phyloP scores from a whole-genome alignment of 2,797 vertebrate genomes.

The Rhinichthys osculus region DNA sequence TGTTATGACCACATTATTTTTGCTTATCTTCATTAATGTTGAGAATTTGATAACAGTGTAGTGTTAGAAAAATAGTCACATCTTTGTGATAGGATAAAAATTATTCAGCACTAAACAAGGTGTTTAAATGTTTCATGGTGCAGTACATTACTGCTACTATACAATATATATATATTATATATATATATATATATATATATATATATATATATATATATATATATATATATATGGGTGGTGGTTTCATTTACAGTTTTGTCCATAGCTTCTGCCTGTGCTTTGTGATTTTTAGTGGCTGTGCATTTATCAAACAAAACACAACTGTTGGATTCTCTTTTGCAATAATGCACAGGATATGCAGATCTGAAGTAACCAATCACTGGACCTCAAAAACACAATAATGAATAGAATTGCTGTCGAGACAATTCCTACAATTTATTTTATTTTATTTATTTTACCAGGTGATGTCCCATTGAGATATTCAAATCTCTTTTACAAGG shows the following conservation, averaged over 20 bases:
- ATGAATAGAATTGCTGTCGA: neutral
- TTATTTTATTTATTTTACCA: no score
- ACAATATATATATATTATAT: no score
- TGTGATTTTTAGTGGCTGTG: neutral
- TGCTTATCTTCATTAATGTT: neutral
- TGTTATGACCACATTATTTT: neutral
- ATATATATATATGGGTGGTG: neutral
- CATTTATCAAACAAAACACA: neutral
- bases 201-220: neutral
- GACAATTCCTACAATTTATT: no score
- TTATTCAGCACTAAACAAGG: neutral
- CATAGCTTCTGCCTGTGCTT: neutral
- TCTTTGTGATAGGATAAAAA: slow-evolving; percentile 24
- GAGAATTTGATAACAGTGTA: neutral
- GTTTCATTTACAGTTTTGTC: neutral
- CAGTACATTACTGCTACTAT: neutral
- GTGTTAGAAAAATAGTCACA: neutral
- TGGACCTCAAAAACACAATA: neutral
- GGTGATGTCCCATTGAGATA: no score
- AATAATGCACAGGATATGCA: neutral
- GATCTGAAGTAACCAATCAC: neutral
- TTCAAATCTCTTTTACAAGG: no score
- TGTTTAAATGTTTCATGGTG: neutral
- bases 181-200: neutral
- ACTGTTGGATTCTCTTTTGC: neutral